phyloP scores from a whole-genome alignment of 2,113 vertebrate species.

The Oncorhynchus tshawytscha region DNA sequence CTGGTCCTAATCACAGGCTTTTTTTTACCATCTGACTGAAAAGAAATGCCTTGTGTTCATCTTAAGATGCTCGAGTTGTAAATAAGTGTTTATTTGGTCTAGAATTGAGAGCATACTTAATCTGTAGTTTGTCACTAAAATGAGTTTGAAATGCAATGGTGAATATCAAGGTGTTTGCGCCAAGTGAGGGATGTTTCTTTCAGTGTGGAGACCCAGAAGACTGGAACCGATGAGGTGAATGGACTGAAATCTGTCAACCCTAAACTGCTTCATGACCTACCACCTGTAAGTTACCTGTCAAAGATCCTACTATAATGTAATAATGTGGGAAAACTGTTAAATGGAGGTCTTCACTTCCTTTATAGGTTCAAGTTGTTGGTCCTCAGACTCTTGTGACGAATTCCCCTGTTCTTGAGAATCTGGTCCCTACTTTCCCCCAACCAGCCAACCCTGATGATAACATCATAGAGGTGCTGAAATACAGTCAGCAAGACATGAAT shows the following conservation, averaged over 20 bases:
- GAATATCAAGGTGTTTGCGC: too few relatives aligned
- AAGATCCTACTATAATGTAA: background rate
- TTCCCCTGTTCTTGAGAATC: constrained; percentile 21
- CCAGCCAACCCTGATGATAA: constrained; percentile 64
- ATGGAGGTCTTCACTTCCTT: background rate
- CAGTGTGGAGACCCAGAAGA: constrained; percentile 32
- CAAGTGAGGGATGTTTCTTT: background rate
- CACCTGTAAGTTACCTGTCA: constrained; percentile 66
- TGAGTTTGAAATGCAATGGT: too few relatives aligned
- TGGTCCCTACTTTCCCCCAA: constrained; percentile 55
- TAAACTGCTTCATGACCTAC: constrained; percentile 70
- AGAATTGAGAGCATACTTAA: background rate
- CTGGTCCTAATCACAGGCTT: background rate
- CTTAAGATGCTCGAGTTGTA: too few relatives aligned
- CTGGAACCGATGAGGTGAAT: constrained; percentile 18
- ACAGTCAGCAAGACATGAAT: constrained; percentile 91
- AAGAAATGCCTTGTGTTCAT: background rate
- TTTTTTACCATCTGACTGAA: background rate
- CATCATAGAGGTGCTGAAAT: constrained; percentile 87
- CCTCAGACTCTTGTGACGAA: constrained; percentile 36
- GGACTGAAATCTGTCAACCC: constrained; percentile 63
- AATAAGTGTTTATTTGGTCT: background rate
- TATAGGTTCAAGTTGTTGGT: constrained; percentile 33
- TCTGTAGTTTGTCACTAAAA: background rate
- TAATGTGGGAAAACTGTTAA: background rate